Conservation (phyloP, 1,140 invertebrate genomes). For the Lysiphlebus fabarum region DNA sequence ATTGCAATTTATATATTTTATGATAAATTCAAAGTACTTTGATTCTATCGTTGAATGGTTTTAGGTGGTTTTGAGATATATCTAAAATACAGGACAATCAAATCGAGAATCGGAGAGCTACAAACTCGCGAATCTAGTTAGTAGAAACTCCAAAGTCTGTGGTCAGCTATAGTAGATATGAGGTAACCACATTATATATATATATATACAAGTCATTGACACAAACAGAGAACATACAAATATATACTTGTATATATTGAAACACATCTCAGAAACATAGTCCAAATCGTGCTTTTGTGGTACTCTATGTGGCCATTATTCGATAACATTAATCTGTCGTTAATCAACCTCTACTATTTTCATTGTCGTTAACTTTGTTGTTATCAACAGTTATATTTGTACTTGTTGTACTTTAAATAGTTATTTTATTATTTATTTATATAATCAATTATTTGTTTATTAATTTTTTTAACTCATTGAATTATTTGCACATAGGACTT, state of each 20-base stretch:
- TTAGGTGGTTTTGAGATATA: no score
- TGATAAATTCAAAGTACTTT: no score
- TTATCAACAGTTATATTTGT: conserved; percentile 7
- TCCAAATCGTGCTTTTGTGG: not conserved
- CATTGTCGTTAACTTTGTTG: conserved; percentile 19
- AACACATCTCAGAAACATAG: no score
- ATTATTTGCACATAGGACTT: no score
- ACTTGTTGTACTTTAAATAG: no score
- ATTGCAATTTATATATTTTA: no score
- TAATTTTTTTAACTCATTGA: no score
- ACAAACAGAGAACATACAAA: not conserved
- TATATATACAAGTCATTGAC: not conserved
- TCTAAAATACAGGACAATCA: not conserved
- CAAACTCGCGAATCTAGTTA: conserved; percentile 6
- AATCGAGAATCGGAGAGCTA: conserved; percentile 5
- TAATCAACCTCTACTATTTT: conserved; percentile 24
- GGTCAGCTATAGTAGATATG: conserved; percentile 19
- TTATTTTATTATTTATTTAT: no score
- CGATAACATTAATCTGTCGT: conserved; percentile 22
- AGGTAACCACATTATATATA: not conserved
- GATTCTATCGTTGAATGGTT: no score
- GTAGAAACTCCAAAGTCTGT: conserved; percentile 12
- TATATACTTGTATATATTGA: not conserved
- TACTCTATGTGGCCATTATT: conserved; percentile 13
- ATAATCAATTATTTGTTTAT: no score